Evolutionary conservation across 2,113 vertebrate genomes (phyloP).

Genomic region (Cardinalis cardinalis): DNA sequence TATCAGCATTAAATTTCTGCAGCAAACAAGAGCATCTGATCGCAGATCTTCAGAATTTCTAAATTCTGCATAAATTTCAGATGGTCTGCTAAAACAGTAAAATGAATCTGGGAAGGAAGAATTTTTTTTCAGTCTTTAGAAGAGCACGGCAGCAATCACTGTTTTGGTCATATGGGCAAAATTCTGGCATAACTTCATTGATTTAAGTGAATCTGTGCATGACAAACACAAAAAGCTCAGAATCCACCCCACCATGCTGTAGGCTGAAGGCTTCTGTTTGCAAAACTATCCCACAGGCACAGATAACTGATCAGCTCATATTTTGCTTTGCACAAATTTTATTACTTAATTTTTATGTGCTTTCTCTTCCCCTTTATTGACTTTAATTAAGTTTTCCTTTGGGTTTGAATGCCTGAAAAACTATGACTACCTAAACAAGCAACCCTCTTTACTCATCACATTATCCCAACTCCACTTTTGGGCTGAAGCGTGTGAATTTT

Average conservation of each 20-base stretch:
- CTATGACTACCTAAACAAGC: constrained; percentile 35
- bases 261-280: constrained; percentile 43
- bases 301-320: constrained; percentile 63
- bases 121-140: not conserved
- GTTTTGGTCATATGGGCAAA: not conserved
- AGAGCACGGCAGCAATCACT: not conserved
- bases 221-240: not conserved
- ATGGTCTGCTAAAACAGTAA: not conserved
- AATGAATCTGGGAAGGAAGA: not conserved
- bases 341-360: constrained; percentile 66
- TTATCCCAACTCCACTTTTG: constrained; percentile 25
- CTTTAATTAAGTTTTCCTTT: constrained; percentile 66
- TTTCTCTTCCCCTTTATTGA: constrained; percentile 52
- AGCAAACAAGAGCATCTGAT: not conserved
- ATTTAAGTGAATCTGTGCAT: not conserved
- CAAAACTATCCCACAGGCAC: constrained; percentile 53
- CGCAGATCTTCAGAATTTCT: not conserved
- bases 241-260: not conserved
- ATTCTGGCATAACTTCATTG: not conserved
- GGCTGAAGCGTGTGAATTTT: constrained; percentile 33
- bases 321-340: constrained; percentile 65
- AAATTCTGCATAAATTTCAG: not conserved
- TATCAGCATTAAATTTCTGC: not conserved
- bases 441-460: constrained; percentile 55
- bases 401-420: constrained; percentile 40